Base-by-base conservation (phyloP, 2,113 vertebrate species). In the Hydrolagus affinis region DNA sequence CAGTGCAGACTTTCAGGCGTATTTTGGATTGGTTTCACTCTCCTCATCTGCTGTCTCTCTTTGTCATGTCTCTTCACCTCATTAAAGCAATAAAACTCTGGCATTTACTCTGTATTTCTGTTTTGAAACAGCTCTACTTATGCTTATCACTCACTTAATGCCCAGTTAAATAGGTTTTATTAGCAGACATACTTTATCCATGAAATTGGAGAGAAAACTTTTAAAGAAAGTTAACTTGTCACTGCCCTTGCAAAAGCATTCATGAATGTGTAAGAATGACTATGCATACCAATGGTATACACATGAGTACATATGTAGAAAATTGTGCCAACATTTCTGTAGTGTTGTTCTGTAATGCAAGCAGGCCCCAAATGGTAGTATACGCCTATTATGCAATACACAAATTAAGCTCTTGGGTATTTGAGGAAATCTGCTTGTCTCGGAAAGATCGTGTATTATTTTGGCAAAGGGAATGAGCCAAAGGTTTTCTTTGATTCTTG, bases 121-220 rank as follows among this genome's bases (percentile, higher is more conserved):
- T 28, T 12, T 28, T 60, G n/a, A 11, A 77, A n/a, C 25, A 66
- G 28, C 8, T 32, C 25, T 66, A 0, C 21, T 32, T 83, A 11
- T 32, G 28, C 60, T 66, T 30, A 62, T 32, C 78, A 32, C 14
- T 7, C 15, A 83, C 32, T 83, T 83, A 66, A 17, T 66, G 4
- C 78, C 66, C 60, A 83, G n/a, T 32, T 64, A 83, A 66, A 30
- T 66, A 83, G 62, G 4, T 83, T 83, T 28, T 11, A 83, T 83
- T 66, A 19, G 23, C 28, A 66, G 32, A 68, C 28, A 66, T 60
- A 32, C 17, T 66, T 64, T 8, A 30, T 15, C 78, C 9, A 3
- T 83, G 28, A 32, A 66, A 44, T 44, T 44, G 44, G 44, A 44
- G 44, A 44, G 44, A 44, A 44, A 44, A 44, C 6, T 44, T 44